phyloP scores from a whole-genome alignment of 2,888 invertebrate genomes.

The Baccha elongata region DNA sequence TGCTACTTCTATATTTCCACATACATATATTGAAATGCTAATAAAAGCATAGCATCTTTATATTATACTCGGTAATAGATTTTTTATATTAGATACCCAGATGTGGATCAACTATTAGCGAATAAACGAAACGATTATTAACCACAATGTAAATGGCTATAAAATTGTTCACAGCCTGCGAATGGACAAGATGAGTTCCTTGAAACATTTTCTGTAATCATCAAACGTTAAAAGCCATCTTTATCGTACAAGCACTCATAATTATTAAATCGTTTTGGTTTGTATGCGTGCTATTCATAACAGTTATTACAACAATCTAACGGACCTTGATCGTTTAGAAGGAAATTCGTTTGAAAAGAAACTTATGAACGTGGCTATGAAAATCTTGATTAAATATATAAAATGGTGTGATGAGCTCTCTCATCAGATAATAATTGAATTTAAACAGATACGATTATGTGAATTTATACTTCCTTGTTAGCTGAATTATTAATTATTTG shows the following conservation, averaged over 20 bases:
- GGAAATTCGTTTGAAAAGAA: too few species aligned
- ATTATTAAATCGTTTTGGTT: constrained; percentile 19
- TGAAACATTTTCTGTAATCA: constrained; percentile 14
- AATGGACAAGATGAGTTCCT: constrained; percentile 13
- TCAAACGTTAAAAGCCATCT: constrained; percentile 7
- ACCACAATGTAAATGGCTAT: constrained; percentile 32
- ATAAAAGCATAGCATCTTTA: neutral
- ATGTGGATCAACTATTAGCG: neutral
- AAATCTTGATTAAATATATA: too few species aligned
- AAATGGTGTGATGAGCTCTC: too few species aligned
- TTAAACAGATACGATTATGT: too few species aligned
- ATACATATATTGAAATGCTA: neutral
- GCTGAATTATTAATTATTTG: too few species aligned
- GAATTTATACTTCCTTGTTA: too few species aligned
- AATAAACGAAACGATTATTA: constrained; percentile 18
- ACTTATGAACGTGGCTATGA: too few species aligned
- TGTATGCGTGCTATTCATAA: neutral
- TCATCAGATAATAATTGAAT: too few species aligned
- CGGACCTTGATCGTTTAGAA: too few species aligned
- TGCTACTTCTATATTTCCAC: neutral
- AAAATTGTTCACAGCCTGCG: constrained; percentile 13
- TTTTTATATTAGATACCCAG: neutral
- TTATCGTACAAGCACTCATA: neutral
- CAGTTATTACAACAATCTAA: too few species aligned
- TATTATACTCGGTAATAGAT: neutral